Base-by-base conservation (phyloP, 2,888 invertebrate genomes). In the Cheilosia grossa region DNA sequence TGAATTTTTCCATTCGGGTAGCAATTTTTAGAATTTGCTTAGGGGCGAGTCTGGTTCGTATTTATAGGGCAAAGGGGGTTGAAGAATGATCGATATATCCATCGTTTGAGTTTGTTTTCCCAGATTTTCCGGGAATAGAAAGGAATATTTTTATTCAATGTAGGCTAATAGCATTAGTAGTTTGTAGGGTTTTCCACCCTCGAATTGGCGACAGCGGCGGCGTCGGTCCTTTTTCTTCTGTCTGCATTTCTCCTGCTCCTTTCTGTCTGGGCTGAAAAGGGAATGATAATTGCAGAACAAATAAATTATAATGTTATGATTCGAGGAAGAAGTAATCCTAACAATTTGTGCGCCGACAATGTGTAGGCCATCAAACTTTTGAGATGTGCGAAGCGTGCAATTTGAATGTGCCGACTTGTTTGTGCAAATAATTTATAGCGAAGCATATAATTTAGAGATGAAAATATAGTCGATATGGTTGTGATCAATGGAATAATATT, bases 301-400 rank as follows among this genome's bases (percentile, higher is more conserved):
- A 81, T 81, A 85, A 77, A 77, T 81, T 85, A 85, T 85, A 85
- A 77, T 81, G 80, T 81, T 75, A 66, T 51, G 66, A 61, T 74
- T 58, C 49, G 44, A 27, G 13, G 53, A 64, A 42, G 6, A 63
- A 53, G 56, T 51, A n/a, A 54, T 42, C 15, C 47, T 59, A 44
- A 54, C 66, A 75, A 70, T 69, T 53, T 70, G 70, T 70, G 61
- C 44, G 33, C 30, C 51, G 49, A 63, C 63, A 63, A 73, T 83
- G 49, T 64, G 64, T 66, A 40, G 49, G 24, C 58, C 51, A 49
- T 30, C 37, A 19, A 4, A 19, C 6, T 15, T 37, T 30, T 24
- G 33, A 30, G 27, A 33, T 33, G 30, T 42, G 10, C 64, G 30
- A 64, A 69, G 56, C 75, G 63, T 66, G 69, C 82, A 73, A 78